Evolutionary conservation across 2,113 vertebrate genomes (phyloP).

Genomic region (Boulengeromyrus knoepffleri): DNA sequence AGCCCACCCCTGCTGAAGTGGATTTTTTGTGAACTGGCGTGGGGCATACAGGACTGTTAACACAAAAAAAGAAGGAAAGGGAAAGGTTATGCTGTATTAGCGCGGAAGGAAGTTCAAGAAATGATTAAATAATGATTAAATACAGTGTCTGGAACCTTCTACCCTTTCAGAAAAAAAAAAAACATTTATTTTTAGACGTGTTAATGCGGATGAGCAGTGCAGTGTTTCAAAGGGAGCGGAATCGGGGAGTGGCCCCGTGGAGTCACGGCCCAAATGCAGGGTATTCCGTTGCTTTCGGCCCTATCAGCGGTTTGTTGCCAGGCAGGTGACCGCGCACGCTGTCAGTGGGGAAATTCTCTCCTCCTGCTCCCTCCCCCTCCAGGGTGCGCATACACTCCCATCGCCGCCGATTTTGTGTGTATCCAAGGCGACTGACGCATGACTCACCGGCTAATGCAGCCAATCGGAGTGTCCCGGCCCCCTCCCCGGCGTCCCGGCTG

Average conservation of each 20-base stretch:
- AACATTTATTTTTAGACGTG: constrained; percentile 8
- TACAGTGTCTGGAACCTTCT: neutral
- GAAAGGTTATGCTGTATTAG: neutral
- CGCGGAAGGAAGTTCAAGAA: neutral
- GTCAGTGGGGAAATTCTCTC: neutral
- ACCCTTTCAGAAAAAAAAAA: neutral
- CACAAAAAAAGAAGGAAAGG: neutral
- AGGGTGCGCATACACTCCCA: neutral
- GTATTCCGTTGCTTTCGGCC: neutral
- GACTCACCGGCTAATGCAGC: constrained; percentile 12
- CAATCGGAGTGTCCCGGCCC: neutral
- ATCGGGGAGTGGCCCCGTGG: neutral
- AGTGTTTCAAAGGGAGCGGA: neutral
- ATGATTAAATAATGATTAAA: neutral
- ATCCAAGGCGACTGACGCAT: constrained; percentile 30
- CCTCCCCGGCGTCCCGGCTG: neutral
- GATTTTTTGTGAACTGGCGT: neutral
- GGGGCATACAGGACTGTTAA: neutral
- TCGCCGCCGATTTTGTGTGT: neutral
- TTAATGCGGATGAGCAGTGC: neutral
- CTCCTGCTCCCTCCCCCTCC: neutral
- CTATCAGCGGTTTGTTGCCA: constrained; percentile 20
- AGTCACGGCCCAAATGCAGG: neutral
- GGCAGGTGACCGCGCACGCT: constrained; percentile 10
- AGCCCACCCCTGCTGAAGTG: neutral